Conservation (phyloP, 1,140 invertebrate species). For the Chlorops oryzae region DNA sequence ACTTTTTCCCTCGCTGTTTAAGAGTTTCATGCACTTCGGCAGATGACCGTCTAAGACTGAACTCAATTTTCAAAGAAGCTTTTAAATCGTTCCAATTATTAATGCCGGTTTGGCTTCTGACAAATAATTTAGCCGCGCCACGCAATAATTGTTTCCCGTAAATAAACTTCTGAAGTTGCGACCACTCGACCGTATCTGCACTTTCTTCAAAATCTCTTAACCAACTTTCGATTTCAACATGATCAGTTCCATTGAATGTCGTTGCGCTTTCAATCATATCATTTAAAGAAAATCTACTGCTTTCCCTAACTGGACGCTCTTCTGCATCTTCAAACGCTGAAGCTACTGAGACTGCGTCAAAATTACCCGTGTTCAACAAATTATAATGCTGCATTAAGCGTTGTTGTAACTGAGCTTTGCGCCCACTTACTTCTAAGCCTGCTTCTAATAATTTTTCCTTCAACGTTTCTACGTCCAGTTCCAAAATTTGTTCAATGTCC, state of each 20-base stretch:
- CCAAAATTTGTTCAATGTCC: too few relatives aligned
- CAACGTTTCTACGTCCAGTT: too few relatives aligned
- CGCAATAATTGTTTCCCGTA: conserved; percentile 2
- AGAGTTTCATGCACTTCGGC: conserved; percentile 8
- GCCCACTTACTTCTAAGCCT: too few relatives aligned
- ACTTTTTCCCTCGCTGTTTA: conserved; percentile 1
- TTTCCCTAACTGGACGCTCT: too few relatives aligned
- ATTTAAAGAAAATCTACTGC: too few relatives aligned
- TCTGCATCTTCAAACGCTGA: too few relatives aligned
- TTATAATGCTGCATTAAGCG: too few relatives aligned
- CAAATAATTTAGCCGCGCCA: conserved; percentile 5
- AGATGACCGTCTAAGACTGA: conserved; percentile 8
- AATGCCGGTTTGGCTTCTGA: neutral
- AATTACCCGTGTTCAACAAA: too few relatives aligned
- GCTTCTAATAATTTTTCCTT: too few relatives aligned
- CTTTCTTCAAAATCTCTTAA: conserved; percentile 9
- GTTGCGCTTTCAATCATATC: too few relatives aligned
- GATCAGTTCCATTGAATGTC: conserved; percentile 4
- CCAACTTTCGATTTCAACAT: conserved; percentile 10
- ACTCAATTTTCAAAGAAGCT: neutral
- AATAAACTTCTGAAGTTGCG: conserved; percentile 1
- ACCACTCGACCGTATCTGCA: conserved; percentile 1
- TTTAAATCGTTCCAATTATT: neutral
- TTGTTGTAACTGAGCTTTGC: too few relatives aligned
- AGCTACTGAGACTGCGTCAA: too few relatives aligned